Percentiles rank a stretch among this genome's conserved stretches.
Conservation (phyloP, 2,888 invertebrate species). For the Cantharis lateralis region DNA sequence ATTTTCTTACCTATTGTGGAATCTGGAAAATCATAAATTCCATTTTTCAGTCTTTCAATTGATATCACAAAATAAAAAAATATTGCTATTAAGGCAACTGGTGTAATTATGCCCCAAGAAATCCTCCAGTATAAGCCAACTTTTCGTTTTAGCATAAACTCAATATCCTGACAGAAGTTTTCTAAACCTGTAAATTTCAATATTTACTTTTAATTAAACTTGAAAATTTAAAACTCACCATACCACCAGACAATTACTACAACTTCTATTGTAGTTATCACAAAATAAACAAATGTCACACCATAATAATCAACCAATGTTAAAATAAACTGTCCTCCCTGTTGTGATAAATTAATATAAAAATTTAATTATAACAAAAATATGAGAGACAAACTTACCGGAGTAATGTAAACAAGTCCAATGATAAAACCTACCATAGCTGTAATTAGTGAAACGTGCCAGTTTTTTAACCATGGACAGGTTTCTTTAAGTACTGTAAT, state of each 20-base stretch:
- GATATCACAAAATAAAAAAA: constrained; percentile 69
- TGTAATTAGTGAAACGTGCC: constrained; percentile 61
- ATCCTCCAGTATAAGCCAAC: constrained; percentile 74
- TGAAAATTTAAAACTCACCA: constrained; percentile 52
- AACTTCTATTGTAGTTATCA: constrained; percentile 63
- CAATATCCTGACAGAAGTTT: constrained; percentile 69
- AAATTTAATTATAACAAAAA: background rate
- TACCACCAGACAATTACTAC: constrained; percentile 64
- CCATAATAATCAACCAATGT: constrained; percentile 65
- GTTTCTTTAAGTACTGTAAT: constrained; percentile 72
- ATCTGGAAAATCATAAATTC: constrained; percentile 61
- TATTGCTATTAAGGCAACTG: constrained; percentile 68
- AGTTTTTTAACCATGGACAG: constrained; percentile 64
- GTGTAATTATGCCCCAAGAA: constrained; percentile 76
- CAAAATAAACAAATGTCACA: constrained; percentile 64
- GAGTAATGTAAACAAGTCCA: constrained; percentile 77
- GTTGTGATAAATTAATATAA: constrained; percentile 24
- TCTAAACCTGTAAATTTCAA: constrained; percentile 56
- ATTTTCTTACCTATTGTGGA: constrained; percentile 52
- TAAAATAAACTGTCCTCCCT: constrained; percentile 67
- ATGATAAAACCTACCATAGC: constrained; percentile 61
- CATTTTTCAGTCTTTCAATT: constrained; percentile 64
- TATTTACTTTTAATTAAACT: background rate
- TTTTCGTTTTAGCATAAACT: constrained; percentile 75
- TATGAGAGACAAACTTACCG: constrained; percentile 58